Conservation (phyloP, 2,113 vertebrate genomes). For the Sinocyclocheilus anshuiensis region DNA sequence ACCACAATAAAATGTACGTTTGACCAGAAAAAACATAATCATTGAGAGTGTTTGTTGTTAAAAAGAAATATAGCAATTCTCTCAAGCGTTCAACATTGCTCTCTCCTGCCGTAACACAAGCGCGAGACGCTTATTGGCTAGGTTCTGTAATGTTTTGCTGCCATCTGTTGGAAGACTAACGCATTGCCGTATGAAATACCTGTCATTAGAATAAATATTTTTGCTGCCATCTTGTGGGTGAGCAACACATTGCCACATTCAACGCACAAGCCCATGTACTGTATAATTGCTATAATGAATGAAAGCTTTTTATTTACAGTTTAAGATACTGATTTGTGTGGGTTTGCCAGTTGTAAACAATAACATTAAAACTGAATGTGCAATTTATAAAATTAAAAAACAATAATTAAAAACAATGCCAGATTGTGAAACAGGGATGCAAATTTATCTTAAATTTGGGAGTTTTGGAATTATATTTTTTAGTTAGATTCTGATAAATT, state of each 20-base stretch:
- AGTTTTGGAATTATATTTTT: no score
- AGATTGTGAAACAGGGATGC: neutral
- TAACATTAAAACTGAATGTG: neutral
- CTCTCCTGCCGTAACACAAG: neutral
- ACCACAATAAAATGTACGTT: neutral
- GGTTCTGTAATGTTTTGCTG: neutral
- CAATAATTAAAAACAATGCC: neutral
- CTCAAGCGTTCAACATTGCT: neutral
- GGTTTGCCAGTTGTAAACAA: neutral
- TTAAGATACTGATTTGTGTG: neutral
- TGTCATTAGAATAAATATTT: neutral
- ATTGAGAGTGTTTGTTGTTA: no score
- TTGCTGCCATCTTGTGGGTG: neutral
- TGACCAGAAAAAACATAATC: no score
- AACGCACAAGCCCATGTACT: neutral
- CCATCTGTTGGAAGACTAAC: neutral
- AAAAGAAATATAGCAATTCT: neutral
- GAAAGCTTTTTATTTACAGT: neutral
- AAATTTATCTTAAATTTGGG: neutral
- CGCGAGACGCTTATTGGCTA: accelerated
- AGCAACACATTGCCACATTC: neutral
- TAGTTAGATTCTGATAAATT: no score
- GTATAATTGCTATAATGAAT: neutral
- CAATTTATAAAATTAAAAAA: neutral
- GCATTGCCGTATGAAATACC: neutral